Evolutionary conservation across 2,797 vertebrate species (phyloP), one percentile per base, ranked within the genome.

Genomic region (Oreochromis grahami): DNA sequence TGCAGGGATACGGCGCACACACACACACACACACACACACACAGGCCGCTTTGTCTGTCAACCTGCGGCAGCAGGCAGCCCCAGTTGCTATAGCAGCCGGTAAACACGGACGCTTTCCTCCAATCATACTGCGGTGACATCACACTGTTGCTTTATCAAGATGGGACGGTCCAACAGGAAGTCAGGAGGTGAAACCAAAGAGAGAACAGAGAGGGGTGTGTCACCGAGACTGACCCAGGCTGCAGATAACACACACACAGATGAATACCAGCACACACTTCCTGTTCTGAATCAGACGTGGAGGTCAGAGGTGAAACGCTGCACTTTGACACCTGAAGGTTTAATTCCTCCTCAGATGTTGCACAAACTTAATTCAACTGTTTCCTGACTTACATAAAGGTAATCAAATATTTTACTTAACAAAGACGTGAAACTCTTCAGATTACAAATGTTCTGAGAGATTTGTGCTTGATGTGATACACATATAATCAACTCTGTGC

Each of bases 41-140:
- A 93, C 1, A 92, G 79, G 84, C 56, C 1, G 78, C 90, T 91
- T 92, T 92, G 91, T 91, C 84, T 89, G 79, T n/a, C n/a, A 50
- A 82, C 87, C 88, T 82, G 89, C 76, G 24, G 72, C 80, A 76
- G 77, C 76, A 13, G 72, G 81, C 87, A 77, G 74, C 72, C 52
- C 79, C 6, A 17, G 79, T 85, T 43, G 34, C 89, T 80, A 34
- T 43, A 29, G 88, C 84, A 81, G 91, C 89, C 55, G 3, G 85
- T 92, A 94, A 93, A 93, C 78, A 93, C 17, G 32, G 81, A 76
- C 77, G 51, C n/a, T 45, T 7, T 68, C 53, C 11, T 79, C 89
- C 91, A 91, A 91, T 93, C 85, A 68, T 17, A 80, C 80, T 4
- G 15, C 51, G 2, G 58, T 13, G 19, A 86, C 79, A 17, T 88